Evolutionary conservation across 2,888 invertebrate species (phyloP).

Genomic region (Cyrtodaria siliqua): DNA sequence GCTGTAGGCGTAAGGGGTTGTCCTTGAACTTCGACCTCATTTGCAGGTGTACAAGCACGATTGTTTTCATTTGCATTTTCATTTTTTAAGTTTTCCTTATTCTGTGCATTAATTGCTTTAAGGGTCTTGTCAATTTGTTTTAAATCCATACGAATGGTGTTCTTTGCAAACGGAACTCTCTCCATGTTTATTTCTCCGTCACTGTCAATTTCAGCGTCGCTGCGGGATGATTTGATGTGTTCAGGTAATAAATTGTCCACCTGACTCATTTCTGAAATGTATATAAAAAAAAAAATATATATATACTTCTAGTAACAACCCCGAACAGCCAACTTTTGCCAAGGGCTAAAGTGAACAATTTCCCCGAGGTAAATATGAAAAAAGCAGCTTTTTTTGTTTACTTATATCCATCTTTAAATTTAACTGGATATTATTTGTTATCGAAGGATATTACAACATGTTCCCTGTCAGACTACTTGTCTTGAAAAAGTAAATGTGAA

Average conservation of each 20-base stretch:
- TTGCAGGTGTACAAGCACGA: slow-evolving; percentile 62
- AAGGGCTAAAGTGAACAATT: too few species aligned
- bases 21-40: slow-evolving; percentile 51
- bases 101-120: slow-evolving; percentile 50
- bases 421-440: too few species aligned
- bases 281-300: slow-evolving; percentile 4
- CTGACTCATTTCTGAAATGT: slow-evolving; percentile 72
- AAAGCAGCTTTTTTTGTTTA: too few species aligned
- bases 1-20: slow-evolving; percentile 89
- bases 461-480: too few species aligned
- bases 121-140: slow-evolving; percentile 56
- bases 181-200: slow-evolving; percentile 68
- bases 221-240: slow-evolving; percentile 56
- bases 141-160: slow-evolving; percentile 58
- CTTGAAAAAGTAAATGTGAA: too few species aligned
- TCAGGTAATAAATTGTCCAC: slow-evolving; percentile 64
- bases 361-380: too few species aligned
- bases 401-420: too few species aligned
- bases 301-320: too few species aligned
- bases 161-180: slow-evolving; percentile 69
- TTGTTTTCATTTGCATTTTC: slow-evolving; percentile 49
- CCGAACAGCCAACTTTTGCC: too few species aligned
- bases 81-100: slow-evolving; percentile 56
- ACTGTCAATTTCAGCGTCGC: slow-evolving; percentile 62
- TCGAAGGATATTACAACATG: too few species aligned